Evolutionary conservation across 1,140 invertebrate species (phyloP).

Genomic region (Theocolax elegans): DNA sequence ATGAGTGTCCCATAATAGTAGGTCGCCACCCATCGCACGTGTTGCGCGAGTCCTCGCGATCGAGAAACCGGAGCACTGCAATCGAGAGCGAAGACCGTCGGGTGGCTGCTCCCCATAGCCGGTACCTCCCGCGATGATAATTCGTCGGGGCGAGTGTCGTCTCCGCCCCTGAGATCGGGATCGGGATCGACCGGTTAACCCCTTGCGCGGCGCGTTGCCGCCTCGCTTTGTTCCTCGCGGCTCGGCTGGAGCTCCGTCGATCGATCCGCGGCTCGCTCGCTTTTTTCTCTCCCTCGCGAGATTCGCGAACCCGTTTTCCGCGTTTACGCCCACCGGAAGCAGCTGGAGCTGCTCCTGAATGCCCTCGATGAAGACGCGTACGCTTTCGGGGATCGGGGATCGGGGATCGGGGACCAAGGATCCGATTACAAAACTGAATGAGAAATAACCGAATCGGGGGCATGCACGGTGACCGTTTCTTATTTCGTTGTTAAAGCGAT

Average conservation of each 20-base stretch:
- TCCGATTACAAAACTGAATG: slow-evolving; percentile 59
- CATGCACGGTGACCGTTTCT: slow-evolving; percentile 60
- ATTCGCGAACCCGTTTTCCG: slow-evolving; percentile 66
- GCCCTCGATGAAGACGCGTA: slow-evolving; percentile 33
- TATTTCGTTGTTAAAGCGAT: not conserved
- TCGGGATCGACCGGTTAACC: slow-evolving; percentile 46
- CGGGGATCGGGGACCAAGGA: too few species aligned
- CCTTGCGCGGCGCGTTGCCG: slow-evolving; percentile 47
- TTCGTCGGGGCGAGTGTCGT: slow-evolving; percentile 46
- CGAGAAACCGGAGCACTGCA: slow-evolving; percentile 64
- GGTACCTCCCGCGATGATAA: slow-evolving; percentile 57
- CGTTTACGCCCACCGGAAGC: slow-evolving; percentile 66
- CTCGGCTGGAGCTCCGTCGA: not conserved
- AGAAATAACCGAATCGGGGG: slow-evolving; percentile 13
- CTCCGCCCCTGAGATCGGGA: slow-evolving; percentile 63
- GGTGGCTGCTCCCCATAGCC: not conserved
- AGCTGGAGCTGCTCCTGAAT: slow-evolving; percentile 61
- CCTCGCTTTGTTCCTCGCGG: slow-evolving; percentile 40
- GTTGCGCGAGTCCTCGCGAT: slow-evolving; percentile 43
- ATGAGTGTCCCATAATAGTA: too few species aligned
- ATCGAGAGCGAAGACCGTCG: slow-evolving; percentile 46
- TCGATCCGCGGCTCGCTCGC: slow-evolving; percentile 8
- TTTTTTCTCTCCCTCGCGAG: slow-evolving; percentile 24
- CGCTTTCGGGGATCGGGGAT: too few species aligned
- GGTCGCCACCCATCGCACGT: slow-evolving; percentile 60